Evolutionary conservation across 2,888 invertebrate genomes (phyloP).

Genomic region (Carpatolechia fugitivella): DNA sequence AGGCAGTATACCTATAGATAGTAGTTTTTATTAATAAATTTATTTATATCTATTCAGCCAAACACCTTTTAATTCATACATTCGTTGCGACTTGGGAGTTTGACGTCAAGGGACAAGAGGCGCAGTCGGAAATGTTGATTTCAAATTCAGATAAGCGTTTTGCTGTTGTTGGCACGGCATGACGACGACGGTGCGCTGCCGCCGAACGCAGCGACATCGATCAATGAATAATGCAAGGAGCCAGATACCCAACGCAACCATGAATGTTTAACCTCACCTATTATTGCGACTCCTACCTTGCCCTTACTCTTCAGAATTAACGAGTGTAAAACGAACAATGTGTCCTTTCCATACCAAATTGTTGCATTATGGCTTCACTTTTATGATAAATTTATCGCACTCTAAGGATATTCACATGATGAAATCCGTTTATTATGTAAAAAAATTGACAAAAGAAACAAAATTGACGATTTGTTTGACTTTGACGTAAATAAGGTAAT

Average conservation of each 20-base stretch:
- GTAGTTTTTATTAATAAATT: too few relatives aligned
- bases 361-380: not conserved
- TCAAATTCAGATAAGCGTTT: conserved; percentile 53
- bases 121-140: conserved; percentile 36
- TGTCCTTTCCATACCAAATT: not conserved
- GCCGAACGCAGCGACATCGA: conserved; percentile 35
- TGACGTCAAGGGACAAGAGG: conserved; percentile 38
- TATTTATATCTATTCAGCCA: not conserved
- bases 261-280: conserved; percentile 65
- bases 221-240: conserved; percentile 70
- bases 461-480: too few relatives aligned
- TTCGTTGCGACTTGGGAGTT: conserved; percentile 14
- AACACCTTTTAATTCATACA: too few relatives aligned
- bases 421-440: too few relatives aligned
- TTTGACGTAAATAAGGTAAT: too few relatives aligned
- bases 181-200: too few relatives aligned
- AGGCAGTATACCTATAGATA: too few relatives aligned
- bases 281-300: conserved; percentile 47
- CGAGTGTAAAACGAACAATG: not conserved
- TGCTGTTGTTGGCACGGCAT: too few relatives aligned
- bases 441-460: too few relatives aligned
- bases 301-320: conserved; percentile 25
- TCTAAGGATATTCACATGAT: too few relatives aligned
- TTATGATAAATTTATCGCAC: not conserved
- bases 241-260: conserved; percentile 28